Evolutionary conservation across 2,888 invertebrate species (phyloP), one percentile per base, ranked within the genome.

Genomic region (Gonocerus acuteangulatus): DNA sequence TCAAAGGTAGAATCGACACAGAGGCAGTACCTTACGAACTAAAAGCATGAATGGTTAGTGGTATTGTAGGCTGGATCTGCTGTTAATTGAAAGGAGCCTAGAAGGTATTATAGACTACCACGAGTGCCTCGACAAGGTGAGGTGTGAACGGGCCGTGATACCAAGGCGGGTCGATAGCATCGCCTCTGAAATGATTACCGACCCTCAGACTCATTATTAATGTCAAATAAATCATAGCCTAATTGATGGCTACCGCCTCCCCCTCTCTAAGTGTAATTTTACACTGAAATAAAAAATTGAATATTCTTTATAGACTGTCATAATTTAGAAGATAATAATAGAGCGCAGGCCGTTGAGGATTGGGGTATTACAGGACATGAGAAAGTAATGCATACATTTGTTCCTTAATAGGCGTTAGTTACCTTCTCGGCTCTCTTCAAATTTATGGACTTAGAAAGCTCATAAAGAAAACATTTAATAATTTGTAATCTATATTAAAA

Each of bases 151-250:
- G 27, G 27, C 27, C 27, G 4, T 27, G 4, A 27, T 27, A 27
- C 27, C 9, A 6, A 27, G 27, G 27, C 27, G 4, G 4, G 4
- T 9, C 9, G 27, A 27, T 27, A 27, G 27, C 27, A 27, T 27
- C 27, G 9, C 4, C 27, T 27, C 27, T 27, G 27, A 39, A 39
- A 15, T 39, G 39, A 39, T 39, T 39, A 39, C 39, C 39, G 13
- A 13, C 39, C 39, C 15, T 9, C 39, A 39, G 39, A 39, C n/a
- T 6, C 39, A 15, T 39, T 39, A 39, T 39, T 39, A 39, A 39
- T 39, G 39, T 39, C 39, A 39, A 39, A 39, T 39, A 39, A 39
- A 39, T 39, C 39, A 39, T 39, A 39, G 39, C 39, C 39, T 39
- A 39, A 39, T 39, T 15, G 39, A 6, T 15, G 15, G 39, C 39